Conservation (phyloP, 2,888 invertebrate genomes). For the Rhyacophila evoluta region DNA sequence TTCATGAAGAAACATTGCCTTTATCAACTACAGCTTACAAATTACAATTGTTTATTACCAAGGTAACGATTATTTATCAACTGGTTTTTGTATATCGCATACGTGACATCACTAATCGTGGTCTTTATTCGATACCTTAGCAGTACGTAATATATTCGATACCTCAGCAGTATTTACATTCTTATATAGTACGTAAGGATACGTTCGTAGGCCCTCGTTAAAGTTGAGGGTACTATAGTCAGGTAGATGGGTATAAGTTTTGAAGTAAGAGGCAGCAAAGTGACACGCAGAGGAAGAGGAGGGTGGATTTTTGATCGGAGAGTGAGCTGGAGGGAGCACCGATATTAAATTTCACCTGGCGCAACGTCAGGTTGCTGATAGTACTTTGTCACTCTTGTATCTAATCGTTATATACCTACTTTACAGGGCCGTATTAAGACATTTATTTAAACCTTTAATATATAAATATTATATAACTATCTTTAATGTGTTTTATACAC, state of each 20-base stretch:
- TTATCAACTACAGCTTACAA: no score
- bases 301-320: slow-evolving; percentile 54
- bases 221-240: slow-evolving; percentile 37
- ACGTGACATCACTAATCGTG: no score
- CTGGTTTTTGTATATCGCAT: no score
- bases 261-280: slow-evolving; percentile 5
- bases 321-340: slow-evolving; percentile 42
- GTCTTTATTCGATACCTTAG: no score
- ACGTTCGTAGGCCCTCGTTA: slow-evolving; percentile 34
- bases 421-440: not conserved
- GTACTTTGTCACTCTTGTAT: slow-evolving; percentile 61
- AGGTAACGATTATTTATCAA: no score
- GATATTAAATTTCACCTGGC: slow-evolving; percentile 67
- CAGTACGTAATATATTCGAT: no score
- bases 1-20: no score
- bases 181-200: no score
- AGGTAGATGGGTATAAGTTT: slow-evolving; percentile 4
- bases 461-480: no score
- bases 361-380: slow-evolving; percentile 63
- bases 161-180: no score
- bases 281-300: not conserved
- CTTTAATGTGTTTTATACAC: no score
- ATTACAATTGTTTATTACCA: no score
- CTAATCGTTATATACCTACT: slow-evolving; percentile 34
- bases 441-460: not conserved